Evolutionary conservation across 2,888 invertebrate species (phyloP), one percentile per base, ranked within the genome.

Genomic region (Rotaria magnacalcarata): DNA sequence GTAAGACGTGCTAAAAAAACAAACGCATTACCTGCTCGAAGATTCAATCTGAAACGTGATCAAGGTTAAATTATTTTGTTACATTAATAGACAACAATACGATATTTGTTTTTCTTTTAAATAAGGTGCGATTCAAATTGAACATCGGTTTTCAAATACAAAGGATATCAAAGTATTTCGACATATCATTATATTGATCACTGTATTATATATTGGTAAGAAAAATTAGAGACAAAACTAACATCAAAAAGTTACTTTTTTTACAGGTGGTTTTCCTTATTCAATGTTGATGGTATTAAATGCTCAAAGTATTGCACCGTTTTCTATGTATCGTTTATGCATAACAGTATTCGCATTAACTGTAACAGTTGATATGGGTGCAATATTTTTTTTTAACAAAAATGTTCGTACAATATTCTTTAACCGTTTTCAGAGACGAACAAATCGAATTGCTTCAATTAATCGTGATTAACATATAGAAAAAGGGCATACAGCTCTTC

Each of bases 291-390:
- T 74, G 74, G 7, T 74, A 21, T 41, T 74, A 2, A 74, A 74
- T 41, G 41, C 19, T 2, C 34, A 74, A 74, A 74, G 74, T 74
- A 74, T 74, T 41, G 41, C 74, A 3, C 74, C 74, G 41, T 74
- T 74, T 74, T 74, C 74, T 1, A 74, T 74, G 5, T 74, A 74
- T 43, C 74, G 74, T 74, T 7, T 74, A 16, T 74, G 74, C 24
- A 43, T 74, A 6, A 74, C 74, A 74, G 24, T 74, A 41, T 74
- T 74, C 10, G 19, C 41, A 41, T 74, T 74, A 14, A 74, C 41
- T 74, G 74, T 74, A 74, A 74, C 74, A 24, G 74, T 24, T 74
- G 74, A 74, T 41, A 74, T 74, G 74, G 74, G 74, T 74, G 74
- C 74, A 16, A 74, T 74, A 41, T 43, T 74, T 19, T 74, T 74